Evolutionary conservation across 1,140 invertebrate genomes (phyloP), one percentile per base, ranked within the genome.

Genomic region (Pseudoatta argentina): DNA sequence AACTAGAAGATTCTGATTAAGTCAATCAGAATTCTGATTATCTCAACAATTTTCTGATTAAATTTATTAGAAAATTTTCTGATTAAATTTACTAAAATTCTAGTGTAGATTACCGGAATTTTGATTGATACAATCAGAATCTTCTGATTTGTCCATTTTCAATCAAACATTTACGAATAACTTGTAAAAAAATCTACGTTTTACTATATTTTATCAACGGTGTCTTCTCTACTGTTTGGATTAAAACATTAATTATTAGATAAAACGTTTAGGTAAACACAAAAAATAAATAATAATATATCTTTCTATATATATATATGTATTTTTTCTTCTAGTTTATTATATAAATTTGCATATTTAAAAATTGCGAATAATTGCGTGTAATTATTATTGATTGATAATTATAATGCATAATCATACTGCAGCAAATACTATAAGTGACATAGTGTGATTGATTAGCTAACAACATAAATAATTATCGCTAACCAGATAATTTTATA

Each of bases 201-300:
- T 61, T 24, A 78, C 3, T 51, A 3, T 1, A 64, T 63, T 77
- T 39, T 21, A 66, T 18, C 24, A 16, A 16, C 1, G 18, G 18
- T 75, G n/a, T 39, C 14, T 34, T 34, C 30, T 34, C 30, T 59
- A 24, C 59, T 21, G 2, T 59, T 51, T n/a, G n/a, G 5, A 34
- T 76, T 39, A 24, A 59, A 16, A 76, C 7, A 8, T 59, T 76
- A 76, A 76, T 75, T 57, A 75, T 21, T 57, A 34, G 18, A 57
- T 21, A 57, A 75, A 27, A 55, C 16, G 4, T 75, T 12, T 18
- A 2, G 2, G 12, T 16, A 5, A 75, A 10, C 10, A 24, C 1
- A 59, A 3, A 59, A 59, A 14, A 76, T 5, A 53, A 30, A 55
- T 44, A 18, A 61, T n/a, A 61, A 24, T 59, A 27, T 51, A 3